A percentile compares a stretch with the other conserved stretches of the same genome.
phyloP scores from a whole-genome alignment of 1,140 invertebrate species.

The Pinna nobilis region DNA sequence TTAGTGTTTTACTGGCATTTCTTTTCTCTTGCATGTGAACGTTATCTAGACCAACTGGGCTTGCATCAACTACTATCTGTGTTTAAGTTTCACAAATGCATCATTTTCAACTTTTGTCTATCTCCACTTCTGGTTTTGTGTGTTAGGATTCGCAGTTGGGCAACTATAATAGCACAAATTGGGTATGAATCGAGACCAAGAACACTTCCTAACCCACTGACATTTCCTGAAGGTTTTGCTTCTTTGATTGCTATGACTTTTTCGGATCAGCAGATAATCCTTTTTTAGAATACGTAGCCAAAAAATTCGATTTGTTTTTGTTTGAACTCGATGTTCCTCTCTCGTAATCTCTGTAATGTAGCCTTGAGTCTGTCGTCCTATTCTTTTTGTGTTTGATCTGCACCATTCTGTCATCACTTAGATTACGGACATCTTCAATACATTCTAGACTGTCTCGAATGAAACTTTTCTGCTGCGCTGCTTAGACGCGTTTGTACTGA shows the following conservation, averaged over 20 bases:
- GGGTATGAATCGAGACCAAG: conserved; percentile 34
- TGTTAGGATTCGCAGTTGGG: conserved; percentile 28
- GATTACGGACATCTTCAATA: conserved; percentile 20
- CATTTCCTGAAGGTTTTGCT: conserved; percentile 31
- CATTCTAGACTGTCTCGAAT: conserved; percentile 2
- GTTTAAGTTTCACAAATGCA: conserved; percentile 14
- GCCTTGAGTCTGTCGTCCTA: conserved; percentile 16
- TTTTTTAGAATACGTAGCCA: conserved; percentile 32
- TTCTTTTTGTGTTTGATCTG: conserved; percentile 9
- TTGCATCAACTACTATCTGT: too few relatives aligned
- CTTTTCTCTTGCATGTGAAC: conserved; percentile 19
- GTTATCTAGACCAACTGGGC: conserved; percentile 6
- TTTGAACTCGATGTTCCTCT: conserved; percentile 13
- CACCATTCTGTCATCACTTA: conserved; percentile 26
- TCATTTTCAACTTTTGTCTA: conserved; percentile 23
- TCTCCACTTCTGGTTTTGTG: too few relatives aligned
- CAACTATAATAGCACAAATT: conserved; percentile 22
- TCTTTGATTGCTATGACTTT: conserved; percentile 32
- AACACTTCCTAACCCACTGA: conserved; percentile 35
- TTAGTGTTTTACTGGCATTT: too few relatives aligned
- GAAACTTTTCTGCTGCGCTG: conserved; percentile 43
- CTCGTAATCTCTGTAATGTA: neutral
- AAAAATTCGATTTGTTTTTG: conserved; percentile 31
- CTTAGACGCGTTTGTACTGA: conserved; percentile 38
- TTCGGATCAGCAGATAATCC: conserved; percentile 28